phyloP scores from a whole-genome alignment of 2,113 vertebrate genomes.

The Ailuropoda melanoleuca region DNA sequence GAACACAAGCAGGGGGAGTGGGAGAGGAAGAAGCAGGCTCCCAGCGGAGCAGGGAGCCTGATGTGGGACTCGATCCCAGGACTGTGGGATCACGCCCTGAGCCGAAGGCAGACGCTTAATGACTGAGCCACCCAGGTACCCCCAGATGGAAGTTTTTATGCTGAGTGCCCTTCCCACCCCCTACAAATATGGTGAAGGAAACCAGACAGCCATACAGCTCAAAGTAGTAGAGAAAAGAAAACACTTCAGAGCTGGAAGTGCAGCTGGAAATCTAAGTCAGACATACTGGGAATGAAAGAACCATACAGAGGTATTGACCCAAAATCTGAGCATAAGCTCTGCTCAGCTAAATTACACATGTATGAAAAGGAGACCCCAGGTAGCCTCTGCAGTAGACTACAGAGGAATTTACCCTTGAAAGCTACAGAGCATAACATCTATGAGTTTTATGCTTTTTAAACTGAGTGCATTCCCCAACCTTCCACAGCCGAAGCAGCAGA shows the following conservation, averaged over 20 bases:
- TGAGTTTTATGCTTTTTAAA: slow-evolving; percentile 5
- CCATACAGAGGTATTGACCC: not conserved
- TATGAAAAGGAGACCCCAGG: not conserved
- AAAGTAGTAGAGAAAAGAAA: slow-evolving; percentile 31
- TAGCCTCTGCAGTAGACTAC: not conserved
- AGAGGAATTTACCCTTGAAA: slow-evolving; percentile 23
- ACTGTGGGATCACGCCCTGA: too few relatives aligned
- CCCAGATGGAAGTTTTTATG: not conserved
- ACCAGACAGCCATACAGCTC: not conserved
- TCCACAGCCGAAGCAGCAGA: not conserved
- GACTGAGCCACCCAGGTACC: too few relatives aligned
- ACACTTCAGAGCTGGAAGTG: not conserved
- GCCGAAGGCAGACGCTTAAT: too few relatives aligned
- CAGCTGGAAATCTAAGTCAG: slow-evolving; percentile 36
- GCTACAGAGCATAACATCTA: not conserved
- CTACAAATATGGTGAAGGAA: slow-evolving; percentile 22
- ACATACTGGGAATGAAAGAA: not conserved
- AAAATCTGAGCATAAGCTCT: slow-evolving; percentile 22
- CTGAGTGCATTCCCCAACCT: not conserved
- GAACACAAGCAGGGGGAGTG: too few relatives aligned
- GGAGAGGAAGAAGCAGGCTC: too few relatives aligned
- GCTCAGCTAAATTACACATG: not conserved
- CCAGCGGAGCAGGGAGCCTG: too few relatives aligned
- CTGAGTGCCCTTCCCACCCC: not conserved
- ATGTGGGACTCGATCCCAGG: too few relatives aligned